Conservation (phyloP, 2,113 vertebrate genomes). For the Raja brachyura region DNA sequence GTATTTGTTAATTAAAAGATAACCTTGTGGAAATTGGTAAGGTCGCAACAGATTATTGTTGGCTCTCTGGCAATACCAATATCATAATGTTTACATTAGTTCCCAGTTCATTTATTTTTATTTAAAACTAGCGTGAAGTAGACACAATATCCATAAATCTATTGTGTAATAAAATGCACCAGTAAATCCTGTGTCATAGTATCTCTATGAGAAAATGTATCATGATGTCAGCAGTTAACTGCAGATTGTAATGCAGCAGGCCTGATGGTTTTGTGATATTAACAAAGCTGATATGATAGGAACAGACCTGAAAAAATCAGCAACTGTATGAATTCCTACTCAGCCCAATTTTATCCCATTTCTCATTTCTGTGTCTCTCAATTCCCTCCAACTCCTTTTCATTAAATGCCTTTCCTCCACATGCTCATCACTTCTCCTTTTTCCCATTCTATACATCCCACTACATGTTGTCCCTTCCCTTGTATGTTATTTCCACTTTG, state of each 20-base stretch:
- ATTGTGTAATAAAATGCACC: neutral
- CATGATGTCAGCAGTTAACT: neutral
- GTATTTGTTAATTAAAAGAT: neutral
- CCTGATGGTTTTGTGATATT: neutral
- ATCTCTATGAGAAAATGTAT: neutral
- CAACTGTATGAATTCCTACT: neutral
- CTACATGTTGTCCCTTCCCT: no score
- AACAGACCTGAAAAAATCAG: neutral
- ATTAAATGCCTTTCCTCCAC: no score
- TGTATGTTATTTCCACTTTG: neutral
- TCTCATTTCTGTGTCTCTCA: no score
- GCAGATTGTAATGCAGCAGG: neutral
- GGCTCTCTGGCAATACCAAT: neutral
- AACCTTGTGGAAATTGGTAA: neutral
- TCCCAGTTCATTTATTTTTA: neutral
- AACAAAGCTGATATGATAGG: neutral
- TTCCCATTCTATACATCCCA: no score
- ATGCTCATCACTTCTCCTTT: no score
- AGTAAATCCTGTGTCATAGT: neutral
- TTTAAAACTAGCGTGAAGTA: neutral
- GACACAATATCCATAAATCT: neutral
- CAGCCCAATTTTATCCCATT: no score
- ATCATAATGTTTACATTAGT: neutral
- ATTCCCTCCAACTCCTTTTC: no score
- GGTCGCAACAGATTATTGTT: neutral